Percentiles rank a stretch among this genome's conserved stretches.
Conservation (phyloP, 2,888 invertebrate genomes). For the Noctua fimbriata region DNA sequence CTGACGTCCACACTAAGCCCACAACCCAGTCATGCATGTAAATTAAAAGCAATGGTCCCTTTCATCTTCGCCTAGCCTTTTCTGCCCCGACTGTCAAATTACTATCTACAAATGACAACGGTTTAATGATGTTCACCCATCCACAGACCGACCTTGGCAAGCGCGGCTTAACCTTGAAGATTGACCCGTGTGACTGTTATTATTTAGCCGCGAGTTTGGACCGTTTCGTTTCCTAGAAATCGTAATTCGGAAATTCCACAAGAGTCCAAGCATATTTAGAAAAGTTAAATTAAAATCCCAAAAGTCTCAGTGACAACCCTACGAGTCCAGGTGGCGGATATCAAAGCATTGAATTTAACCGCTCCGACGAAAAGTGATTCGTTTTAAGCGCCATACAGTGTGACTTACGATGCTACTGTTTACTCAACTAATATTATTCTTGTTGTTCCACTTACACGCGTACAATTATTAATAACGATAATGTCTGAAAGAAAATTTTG, state of each 20-base stretch:
- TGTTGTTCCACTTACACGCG: constrained; percentile 80
- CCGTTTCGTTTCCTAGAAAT: not conserved
- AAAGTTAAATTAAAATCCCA: not conserved
- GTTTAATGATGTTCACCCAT: not conserved
- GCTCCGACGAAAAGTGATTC: constrained; percentile 84
- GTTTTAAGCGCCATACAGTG: constrained; percentile 86
- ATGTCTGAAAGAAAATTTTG: constrained; percentile 22
- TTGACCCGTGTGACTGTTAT: not conserved
- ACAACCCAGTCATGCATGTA: not conserved
- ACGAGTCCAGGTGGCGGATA: constrained; percentile 83
- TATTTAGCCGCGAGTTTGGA: not conserved
- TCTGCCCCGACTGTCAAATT: too few relatives aligned
- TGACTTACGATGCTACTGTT: constrained; percentile 85
- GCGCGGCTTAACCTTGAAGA: not conserved
- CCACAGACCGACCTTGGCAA: not conserved
- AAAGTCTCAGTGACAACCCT: constrained; percentile 76
- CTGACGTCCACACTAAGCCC: not conserved
- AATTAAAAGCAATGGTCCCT: too few relatives aligned
- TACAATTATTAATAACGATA: constrained; percentile 57
- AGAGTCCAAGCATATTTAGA: not conserved
- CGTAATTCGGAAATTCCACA: not conserved
- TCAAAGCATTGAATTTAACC: constrained; percentile 86
- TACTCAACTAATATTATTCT: constrained; percentile 87
- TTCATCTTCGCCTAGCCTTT: too few relatives aligned
- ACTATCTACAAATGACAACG: not conserved